Conservation (phyloP, 92 coral and sea anemone species). For the Actinernus sp. region DNA sequence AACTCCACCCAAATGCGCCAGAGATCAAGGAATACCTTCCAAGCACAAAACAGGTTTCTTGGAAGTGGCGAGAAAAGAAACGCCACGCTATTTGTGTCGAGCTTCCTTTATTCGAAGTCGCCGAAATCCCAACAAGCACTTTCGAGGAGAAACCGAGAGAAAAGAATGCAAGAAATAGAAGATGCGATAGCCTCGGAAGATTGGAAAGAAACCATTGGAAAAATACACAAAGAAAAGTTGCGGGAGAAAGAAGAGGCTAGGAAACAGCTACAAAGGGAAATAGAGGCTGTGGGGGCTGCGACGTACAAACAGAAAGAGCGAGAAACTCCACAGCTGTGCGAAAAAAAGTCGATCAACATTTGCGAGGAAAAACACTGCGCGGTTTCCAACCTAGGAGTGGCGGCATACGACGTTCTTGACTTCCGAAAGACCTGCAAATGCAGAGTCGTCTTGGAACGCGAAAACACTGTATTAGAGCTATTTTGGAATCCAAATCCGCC, state of each 20-base stretch:
- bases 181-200: neutral
- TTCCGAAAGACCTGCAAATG: too few species aligned
- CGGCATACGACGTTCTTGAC: too few species aligned
- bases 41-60: neutral
- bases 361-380: too few species aligned
- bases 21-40: neutral
- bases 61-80: neutral
- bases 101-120: neutral
- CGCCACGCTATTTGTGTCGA: neutral
- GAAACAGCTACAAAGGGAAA: slow-evolving; percentile 1
- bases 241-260: neutral
- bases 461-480: too few species aligned
- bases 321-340: too few species aligned
- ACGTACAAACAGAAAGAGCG: too few species aligned
- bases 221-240: neutral
- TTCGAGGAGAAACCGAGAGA: neutral
- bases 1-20: neutral
- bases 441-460: too few species aligned
- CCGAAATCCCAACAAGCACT: neutral
- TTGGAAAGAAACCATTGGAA: slow-evolving; percentile 1
- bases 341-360: too few species aligned
- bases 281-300: too few species aligned
- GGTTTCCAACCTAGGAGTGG: too few species aligned
- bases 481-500: too few species aligned
- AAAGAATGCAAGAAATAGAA: slow-evolving; percentile 3